Conservation (phyloP, 1,140 invertebrate genomes). For the Protaetia brevitarsis region DNA sequence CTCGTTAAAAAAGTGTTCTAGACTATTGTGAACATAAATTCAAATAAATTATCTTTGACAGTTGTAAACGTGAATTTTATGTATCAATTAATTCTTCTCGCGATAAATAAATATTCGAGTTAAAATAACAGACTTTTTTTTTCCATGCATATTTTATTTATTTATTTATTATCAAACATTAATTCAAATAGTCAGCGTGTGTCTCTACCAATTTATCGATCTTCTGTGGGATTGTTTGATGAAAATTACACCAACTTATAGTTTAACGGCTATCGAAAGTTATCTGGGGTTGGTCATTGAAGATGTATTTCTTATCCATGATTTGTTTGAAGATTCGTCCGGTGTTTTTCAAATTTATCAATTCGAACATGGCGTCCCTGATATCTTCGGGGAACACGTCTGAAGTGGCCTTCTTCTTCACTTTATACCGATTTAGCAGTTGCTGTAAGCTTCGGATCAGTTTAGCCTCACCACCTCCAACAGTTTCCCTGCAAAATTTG, state of each 20-base stretch:
- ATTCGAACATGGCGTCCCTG: background rate
- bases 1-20: too few relatives aligned
- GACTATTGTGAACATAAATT: too few relatives aligned
- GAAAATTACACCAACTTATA: background rate
- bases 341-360: background rate
- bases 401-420: background rate
- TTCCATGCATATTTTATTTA: too few relatives aligned
- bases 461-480: background rate
- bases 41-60: too few relatives aligned
- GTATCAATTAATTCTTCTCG: too few relatives aligned
- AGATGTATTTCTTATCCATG: background rate
- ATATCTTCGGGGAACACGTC: background rate
- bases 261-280: background rate
- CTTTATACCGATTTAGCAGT: background rate
- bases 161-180: too few relatives aligned
- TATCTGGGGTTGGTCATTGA: background rate
- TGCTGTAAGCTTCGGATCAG: background rate
- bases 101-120: too few relatives aligned
- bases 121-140: too few relatives aligned
- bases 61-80: too few relatives aligned
- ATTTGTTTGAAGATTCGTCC: background rate
- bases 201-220: background rate
- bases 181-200: too few relatives aligned
- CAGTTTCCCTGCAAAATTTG: background rate
- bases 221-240: background rate